Conservation (phyloP, 1,140 invertebrate species). For the Sminthurides bifidus region DNA sequence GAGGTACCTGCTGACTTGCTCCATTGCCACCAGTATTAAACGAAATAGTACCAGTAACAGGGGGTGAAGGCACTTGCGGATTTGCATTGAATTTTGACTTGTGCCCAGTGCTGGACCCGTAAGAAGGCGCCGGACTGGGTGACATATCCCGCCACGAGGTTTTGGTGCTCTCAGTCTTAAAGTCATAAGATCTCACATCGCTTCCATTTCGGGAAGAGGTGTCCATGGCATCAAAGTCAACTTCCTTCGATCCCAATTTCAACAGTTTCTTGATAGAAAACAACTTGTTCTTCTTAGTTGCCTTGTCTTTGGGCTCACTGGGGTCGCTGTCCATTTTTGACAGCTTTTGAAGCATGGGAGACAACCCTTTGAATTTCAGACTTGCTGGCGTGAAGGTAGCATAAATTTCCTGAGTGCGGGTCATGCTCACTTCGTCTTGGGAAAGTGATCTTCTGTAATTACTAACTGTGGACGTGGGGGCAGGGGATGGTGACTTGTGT, state of each 20-base stretch:
- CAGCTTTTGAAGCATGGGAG: constrained; percentile 28
- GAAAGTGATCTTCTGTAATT: constrained; percentile 25
- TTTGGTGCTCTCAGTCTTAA: constrained; percentile 9
- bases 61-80: no score
- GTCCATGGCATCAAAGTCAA: no score
- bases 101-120: neutral
- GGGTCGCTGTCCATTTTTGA: constrained; percentile 22
- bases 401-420: constrained; percentile 31
- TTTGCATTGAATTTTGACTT: no score
- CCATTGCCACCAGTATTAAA: constrained; percentile 7
- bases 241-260: constrained; percentile 21
- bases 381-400: constrained; percentile 28
- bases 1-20: neutral
- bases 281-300: constrained; percentile 20
- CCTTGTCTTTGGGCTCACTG: constrained; percentile 10
- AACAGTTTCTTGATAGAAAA: constrained; percentile 29
- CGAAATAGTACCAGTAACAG: no score
- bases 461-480: neutral
- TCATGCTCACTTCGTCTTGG: constrained; percentile 28
- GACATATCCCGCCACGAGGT: neutral
- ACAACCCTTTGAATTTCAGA: constrained; percentile 25
- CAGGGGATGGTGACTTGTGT: constrained; percentile 14
- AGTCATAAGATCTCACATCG: constrained; percentile 4
- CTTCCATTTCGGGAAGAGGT: neutral
- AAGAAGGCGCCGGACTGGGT: constrained; percentile 6